Conservation (phyloP, 1,140 invertebrate species). For the Anadara kagoshimensis region DNA sequence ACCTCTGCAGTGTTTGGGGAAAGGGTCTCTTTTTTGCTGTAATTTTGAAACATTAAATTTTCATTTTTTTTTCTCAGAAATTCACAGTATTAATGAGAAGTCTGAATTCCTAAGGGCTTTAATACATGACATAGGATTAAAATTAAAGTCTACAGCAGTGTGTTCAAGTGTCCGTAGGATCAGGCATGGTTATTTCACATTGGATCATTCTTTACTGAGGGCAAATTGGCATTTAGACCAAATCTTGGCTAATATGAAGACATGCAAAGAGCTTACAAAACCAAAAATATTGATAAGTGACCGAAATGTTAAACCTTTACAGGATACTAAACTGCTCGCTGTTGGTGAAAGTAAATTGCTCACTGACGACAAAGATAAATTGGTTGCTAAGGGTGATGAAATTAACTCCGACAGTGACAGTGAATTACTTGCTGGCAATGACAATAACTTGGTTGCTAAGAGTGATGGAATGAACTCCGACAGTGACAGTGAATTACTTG, state of each 20-base stretch:
- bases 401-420: no score
- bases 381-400: no score
- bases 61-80: conserved; percentile 79
- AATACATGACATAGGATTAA: conserved; percentile 86
- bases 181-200: conserved; percentile 86
- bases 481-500: no score
- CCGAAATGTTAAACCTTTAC: not conserved
- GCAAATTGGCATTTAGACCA: conserved; percentile 92
- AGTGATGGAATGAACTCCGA: no score
- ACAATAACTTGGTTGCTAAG: no score
- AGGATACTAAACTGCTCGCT: no score
- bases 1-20: no score
- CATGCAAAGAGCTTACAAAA: conserved; percentile 19
- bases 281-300: not conserved
- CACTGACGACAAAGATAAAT: no score
- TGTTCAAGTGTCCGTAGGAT: conserved; percentile 87
- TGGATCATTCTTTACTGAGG: conserved; percentile 84
- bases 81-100: conserved; percentile 89
- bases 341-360: no score
- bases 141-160: conserved; percentile 85
- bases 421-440: no score
- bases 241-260: conserved; percentile 83
- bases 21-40: no score
- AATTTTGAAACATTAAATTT: no score
- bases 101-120: conserved; percentile 83